Evolutionary conservation across 2,113 vertebrate genomes (phyloP).

Genomic region (Urocynchramus pylzowi): DNA sequence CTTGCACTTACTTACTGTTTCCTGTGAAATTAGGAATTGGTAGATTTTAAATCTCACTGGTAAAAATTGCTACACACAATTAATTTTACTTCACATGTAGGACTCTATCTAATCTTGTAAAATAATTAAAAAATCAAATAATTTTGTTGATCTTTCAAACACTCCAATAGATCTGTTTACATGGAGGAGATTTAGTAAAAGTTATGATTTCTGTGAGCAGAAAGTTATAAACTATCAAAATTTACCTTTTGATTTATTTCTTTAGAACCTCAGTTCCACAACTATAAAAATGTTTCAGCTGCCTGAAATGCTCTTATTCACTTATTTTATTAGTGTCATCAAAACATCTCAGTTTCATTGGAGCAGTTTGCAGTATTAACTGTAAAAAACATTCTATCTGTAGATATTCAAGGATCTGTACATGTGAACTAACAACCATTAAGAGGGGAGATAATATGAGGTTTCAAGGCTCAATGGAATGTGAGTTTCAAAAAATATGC

Average conservation of each 20-base stretch:
- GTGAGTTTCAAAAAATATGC: background rate
- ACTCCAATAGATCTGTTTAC: background rate
- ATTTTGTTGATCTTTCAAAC: background rate
- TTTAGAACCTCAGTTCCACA: background rate
- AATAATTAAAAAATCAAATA: background rate
- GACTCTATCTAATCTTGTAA: background rate
- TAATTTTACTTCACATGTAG: background rate
- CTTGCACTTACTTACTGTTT: background rate
- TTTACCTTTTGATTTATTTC: background rate
- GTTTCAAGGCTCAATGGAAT: background rate
- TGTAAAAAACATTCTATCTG: background rate
- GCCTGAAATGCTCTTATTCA: too few relatives aligned
- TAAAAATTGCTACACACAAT: background rate
- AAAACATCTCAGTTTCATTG: background rate
- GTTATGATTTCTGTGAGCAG: background rate
- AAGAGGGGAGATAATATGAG: background rate
- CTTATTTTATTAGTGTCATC: background rate
- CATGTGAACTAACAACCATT: background rate
- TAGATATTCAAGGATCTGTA: background rate
- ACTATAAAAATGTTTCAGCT: background rate
- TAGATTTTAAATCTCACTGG: background rate
- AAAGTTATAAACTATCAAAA: background rate
- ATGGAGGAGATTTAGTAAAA: background rate
- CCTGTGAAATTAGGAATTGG: background rate
- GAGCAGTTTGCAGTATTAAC: background rate